These are phyloP conservation scores for Nephrocerus scutellatus DNA, from an alignment of 2,888 invertebrate species.

Conservation along the genomic window DNA sequence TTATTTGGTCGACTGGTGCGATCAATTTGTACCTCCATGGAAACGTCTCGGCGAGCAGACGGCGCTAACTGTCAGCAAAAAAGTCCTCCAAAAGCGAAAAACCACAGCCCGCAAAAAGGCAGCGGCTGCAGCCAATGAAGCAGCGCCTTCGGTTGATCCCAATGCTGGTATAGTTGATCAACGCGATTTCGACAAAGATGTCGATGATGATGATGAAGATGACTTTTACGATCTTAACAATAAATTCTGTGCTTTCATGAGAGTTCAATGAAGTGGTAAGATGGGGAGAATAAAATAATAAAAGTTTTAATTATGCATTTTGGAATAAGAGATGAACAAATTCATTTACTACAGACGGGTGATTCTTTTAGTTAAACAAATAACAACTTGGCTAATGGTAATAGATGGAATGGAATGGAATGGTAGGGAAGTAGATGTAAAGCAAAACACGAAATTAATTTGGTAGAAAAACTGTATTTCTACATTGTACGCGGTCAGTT, in stretches of 20 bases:
- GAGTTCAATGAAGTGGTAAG: constrained; percentile 19
- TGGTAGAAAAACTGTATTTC: no score
- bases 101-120: constrained; percentile 32
- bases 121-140: constrained; percentile 6
- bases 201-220: constrained; percentile 26
- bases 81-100: constrained; percentile 33
- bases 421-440: no score
- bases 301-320: no score
- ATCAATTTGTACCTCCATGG: constrained; percentile 34
- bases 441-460: no score
- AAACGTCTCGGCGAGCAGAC: constrained; percentile 25
- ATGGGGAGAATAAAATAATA: no score
- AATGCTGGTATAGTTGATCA: constrained; percentile 30
- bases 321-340: no score
- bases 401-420: no score
- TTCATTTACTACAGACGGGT: no score
- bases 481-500: no score
- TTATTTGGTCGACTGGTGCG: constrained; percentile 38
- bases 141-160: constrained; percentile 33
- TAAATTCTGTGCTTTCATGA: constrained; percentile 39
- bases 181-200: constrained; percentile 13
- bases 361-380: no score
- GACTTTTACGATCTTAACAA: constrained; percentile 43
- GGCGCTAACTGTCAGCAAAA: constrained; percentile 29
- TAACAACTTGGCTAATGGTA: no score